Evolutionary conservation across 2,888 invertebrate species (phyloP), one percentile per base, ranked within the genome.

Genomic region (Eledona agricola): DNA sequence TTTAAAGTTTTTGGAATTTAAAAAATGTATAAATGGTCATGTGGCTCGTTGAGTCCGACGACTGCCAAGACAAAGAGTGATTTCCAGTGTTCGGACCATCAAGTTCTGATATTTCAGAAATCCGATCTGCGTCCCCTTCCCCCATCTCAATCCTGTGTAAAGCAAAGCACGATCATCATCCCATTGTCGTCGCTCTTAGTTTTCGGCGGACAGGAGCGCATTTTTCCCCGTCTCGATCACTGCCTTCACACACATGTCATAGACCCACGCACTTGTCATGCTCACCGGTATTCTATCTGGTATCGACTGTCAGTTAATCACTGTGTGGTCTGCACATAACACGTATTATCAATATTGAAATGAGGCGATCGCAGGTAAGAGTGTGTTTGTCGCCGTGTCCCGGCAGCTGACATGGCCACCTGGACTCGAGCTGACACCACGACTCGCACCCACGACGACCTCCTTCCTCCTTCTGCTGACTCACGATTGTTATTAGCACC

Each of bases 361-460:
- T 71, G 68, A 70, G 70, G 66, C 64, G 70, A 71, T 71, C 70
- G 67, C 69, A 63, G 65, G 65, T 64, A 65, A 63, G 63, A 63
- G 60, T 59, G 51, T 59, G 63, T 62, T 70, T 70, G 69, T 69
- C 69, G 70, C 68, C 70, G 4, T 64, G 67, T 70, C 71, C 63
- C 69, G 67, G 70, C 74, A 74, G 74, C 73, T 74, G 74, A 74
- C 73, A 69, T 64, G 73, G 70, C 74, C 74, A 74, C 74, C 74
- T 74, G 73, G 74, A 71, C 63, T 72, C 69, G 56, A 58, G 60
- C 62, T 58, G 65, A 62, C 65, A 62, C 56, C 59, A 67, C 58
- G 58, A 57, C 68, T 69, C 70, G 67, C 71, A 70, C 71, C 71
- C 72, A 72, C 72, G 62, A 67, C 62, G 60, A 61, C 47, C 61